Evolutionary conservation across 2,888 invertebrate genomes (phyloP), one percentile per base, ranked within the genome.

Genomic region (Rhogogaster chlorosoma): DNA sequence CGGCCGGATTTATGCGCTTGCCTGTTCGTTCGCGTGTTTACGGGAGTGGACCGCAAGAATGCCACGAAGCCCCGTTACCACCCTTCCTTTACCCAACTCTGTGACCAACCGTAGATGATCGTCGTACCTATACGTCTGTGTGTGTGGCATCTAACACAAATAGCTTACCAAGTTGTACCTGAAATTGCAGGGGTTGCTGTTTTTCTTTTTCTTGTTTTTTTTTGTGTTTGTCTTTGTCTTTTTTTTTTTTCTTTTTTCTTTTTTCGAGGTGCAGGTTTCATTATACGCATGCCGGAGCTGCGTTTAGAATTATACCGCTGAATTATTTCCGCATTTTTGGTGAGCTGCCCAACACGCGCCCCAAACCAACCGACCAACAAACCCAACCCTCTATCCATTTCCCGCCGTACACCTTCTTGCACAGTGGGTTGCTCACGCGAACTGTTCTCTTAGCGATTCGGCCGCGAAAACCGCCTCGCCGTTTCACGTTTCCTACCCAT

Each of bases 291-390:
- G 89, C 90, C 89, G 87, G 82, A 26, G 87, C 88, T 87, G 84
- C 90, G 88, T 88, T 90, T 89, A 89, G 91, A 92, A 92, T 92
- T 93, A 92, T 91, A 91, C 91, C 91, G 85, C 91, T 91, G 91
- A 92, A 89, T 92, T 92, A 92, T 92, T 90, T 89, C 89, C 90
- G 90, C 91, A 91, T 92, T 93, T 93, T 92, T 91, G 90, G 88
- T 89, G 88, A 88, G 87, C 89, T 89, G 83, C 45, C 61, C 85
- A 82, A 86, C 85, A 88, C 88, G 88, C 89, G 89, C 89, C 89
- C 87, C 87, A 87, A 85, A 86, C 84, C 32, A 26, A 45, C n/a
- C 42, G n/a, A n/a, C 29, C 26, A 22, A 4, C 32, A 1, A 15
- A 29, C 45, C 26, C 10, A 45, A 10, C 45, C 75, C 45, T 12